Base-by-base conservation (phyloP, 2,113 vertebrate genomes). In the Odontesthes bonariensis region DNA sequence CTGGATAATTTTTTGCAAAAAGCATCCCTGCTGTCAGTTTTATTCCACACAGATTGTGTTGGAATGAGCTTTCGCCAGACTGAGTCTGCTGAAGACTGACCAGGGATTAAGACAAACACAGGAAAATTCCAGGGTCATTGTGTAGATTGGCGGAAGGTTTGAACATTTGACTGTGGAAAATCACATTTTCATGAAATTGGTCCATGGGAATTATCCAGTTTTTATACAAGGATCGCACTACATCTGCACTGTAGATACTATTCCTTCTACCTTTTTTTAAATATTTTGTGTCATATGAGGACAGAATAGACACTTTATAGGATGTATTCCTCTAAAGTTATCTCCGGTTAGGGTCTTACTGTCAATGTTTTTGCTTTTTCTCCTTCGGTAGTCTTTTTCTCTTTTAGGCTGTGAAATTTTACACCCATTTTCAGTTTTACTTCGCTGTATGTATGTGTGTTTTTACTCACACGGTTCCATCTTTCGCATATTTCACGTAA, bases 21-120 rank as follows among this genome's bases (percentile, higher is more conserved):
- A 63, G 46, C 49, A 72, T 71, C 6, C 66, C 65, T 23, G 23
- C 32, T 68, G 81, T 82, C 62, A 0, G 16, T 59, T 70, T 17
- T 69, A 82, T 83, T 72, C 35, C 66, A 67, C 71, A 85, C 62
- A 69, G 38, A 27, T 35, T 56, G 61, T 85, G 61, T 79, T 77
- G 73, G 68, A 84, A 90, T 7, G 0, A 56, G 2, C 3, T 67
- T 81, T 73, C 46, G 47, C 70, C 51, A 60, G n/a, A 69, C 55
- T 32, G 40, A 70, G 63, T 51, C 78, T 70, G 38, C 53, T 74
- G 51, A 69, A 66, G 68, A 54, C 20, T 46, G 27, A 52, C 11
- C 33, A 51, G 51, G 61, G 19, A 27, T 2, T 33, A 62, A 56
- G 16, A 49, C 10, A n/a, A 56, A 69, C 38, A 32, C 17, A 23